Conservation (phyloP, 2,113 vertebrate species). For the Chaenogobius annularis region DNA sequence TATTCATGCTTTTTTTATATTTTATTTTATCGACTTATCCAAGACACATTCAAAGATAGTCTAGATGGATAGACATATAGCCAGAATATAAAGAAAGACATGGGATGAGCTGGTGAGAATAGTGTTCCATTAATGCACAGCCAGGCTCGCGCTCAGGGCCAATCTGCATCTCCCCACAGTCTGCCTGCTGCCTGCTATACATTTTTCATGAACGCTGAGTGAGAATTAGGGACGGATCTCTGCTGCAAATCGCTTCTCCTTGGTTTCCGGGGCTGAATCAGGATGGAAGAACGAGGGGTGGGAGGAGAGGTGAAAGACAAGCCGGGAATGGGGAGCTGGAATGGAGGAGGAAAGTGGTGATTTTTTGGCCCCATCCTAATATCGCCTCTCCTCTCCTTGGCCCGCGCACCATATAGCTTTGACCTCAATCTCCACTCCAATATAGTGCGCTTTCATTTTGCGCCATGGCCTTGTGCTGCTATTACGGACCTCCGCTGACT, state of each 20-base stretch:
- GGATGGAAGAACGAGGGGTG: slow-evolving; percentile 16
- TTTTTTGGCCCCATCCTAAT: slow-evolving; percentile 18
- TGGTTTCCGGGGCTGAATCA: slow-evolving; percentile 36
- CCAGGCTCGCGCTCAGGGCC: slow-evolving; percentile 64
- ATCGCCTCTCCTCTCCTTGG: slow-evolving; percentile 39
- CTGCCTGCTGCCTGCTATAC: slow-evolving; percentile 74
- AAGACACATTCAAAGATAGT: slow-evolving; percentile 16
- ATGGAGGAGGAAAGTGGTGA: neutral
- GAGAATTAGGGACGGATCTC: slow-evolving; percentile 76
- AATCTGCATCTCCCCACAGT: slow-evolving; percentile 77
- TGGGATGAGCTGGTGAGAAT: slow-evolving; percentile 34
- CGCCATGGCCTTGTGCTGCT: slow-evolving; percentile 38
- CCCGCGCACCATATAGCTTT: slow-evolving; percentile 44
- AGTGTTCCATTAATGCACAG: slow-evolving; percentile 73
- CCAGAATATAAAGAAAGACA: slow-evolving; percentile 3
- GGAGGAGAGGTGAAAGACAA: slow-evolving; percentile 22
- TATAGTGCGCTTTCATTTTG: slow-evolving; percentile 45
- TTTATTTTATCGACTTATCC: slow-evolving; percentile 21
- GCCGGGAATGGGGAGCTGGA: slow-evolving; percentile 10
- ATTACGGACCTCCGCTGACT: slow-evolving; percentile 30
- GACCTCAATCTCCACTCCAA: slow-evolving; percentile 55
- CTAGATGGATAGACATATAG: slow-evolving; percentile 10
- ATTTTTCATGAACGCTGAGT: slow-evolving; percentile 81
- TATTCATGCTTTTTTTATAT: slow-evolving; percentile 48
- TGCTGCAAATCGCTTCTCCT: slow-evolving; percentile 73